Percentiles rank a stretch among this genome's conserved stretches.
Evolutionary conservation across 2,113 vertebrate species (phyloP).

Genomic region (Spea multiplicata): DNA sequence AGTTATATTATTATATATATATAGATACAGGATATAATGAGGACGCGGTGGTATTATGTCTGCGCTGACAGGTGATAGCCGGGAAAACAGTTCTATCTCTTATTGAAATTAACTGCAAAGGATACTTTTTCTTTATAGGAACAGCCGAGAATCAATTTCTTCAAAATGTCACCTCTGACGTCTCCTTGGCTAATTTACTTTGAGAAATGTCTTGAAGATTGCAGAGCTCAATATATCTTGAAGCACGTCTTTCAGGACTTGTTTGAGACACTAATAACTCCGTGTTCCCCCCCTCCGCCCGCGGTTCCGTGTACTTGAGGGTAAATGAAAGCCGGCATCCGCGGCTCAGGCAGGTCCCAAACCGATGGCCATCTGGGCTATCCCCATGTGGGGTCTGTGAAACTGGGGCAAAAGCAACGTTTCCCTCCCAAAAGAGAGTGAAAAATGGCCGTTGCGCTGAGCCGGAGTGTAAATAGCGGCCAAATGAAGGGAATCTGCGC

Average conservation of each 20-base stretch:
- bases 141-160: conserved; percentile 42
- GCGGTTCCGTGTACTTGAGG: not conserved
- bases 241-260: not conserved
- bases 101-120: not conserved
- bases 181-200: conserved; percentile 37
- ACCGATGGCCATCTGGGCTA: not conserved
- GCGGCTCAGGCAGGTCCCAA: not conserved
- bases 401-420: not conserved
- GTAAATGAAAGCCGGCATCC: not conserved
- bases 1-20: no score
- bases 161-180: conserved; percentile 38
- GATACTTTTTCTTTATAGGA: conserved; percentile 31
- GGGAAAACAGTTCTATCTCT: not conserved
- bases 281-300: not conserved
- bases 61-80: not conserved
- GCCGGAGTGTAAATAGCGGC: not conserved
- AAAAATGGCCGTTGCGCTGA: not conserved
- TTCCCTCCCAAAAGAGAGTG: not conserved
- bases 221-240: conserved; percentile 25
- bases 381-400: not conserved
- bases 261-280: conserved; percentile 23
- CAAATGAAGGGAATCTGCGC: not conserved
- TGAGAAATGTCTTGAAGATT: conserved; percentile 27
- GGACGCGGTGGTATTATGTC: not conserved
- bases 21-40: not conserved